Percentiles rank a stretch among this genome's conserved stretches.
Evolutionary conservation across 2,888 invertebrate genomes (phyloP).

Genomic region (Dyspetes luteomarginatus): DNA sequence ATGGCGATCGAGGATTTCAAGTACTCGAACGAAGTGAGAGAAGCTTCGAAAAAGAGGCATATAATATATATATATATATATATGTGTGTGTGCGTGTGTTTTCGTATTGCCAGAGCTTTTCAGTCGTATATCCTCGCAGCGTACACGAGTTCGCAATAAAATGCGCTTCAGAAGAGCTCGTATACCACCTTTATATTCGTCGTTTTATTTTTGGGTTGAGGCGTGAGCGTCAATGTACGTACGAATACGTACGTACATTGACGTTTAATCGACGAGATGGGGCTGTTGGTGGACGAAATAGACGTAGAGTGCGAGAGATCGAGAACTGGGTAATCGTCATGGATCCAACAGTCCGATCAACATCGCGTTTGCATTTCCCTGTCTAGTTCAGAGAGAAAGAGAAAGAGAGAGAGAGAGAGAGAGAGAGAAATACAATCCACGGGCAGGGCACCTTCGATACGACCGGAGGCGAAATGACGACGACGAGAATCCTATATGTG

Average conservation of each 20-base stretch:
- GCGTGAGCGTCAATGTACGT: conserved; percentile 11
- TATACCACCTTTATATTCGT: conserved; percentile 19
- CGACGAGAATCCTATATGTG: conserved; percentile 13
- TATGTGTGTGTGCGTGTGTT: no score
- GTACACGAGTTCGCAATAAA: conserved; percentile 28
- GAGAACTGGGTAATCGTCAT: conserved; percentile 48
- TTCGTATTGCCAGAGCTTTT: not conserved
- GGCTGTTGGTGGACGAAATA: conserved; percentile 13
- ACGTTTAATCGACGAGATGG: conserved; percentile 59
- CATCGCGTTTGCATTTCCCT: conserved; percentile 42
- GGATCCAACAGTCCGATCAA: conserved; percentile 50
- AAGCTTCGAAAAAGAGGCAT: not conserved
- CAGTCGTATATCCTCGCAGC: not conserved
- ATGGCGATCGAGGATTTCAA: not conserved
- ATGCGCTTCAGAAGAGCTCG: conserved; percentile 20
- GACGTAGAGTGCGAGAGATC: conserved; percentile 10
- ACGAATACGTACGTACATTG: conserved; percentile 28
- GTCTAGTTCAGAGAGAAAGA: conserved; percentile 9
- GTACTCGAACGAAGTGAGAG: not conserved
- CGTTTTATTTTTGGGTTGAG: conserved; percentile 44
- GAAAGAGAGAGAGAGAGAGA: not conserved
- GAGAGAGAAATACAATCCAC: conserved; percentile 12
- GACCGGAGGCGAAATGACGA: conserved; percentile 36
- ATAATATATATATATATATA: no score
- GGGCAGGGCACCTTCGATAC: conserved; percentile 36